A percentile compares a stretch with the other conserved stretches of the same genome.
These are phyloP conservation scores for Leptogaster cylindrica DNA, from an alignment of 2,888 invertebrate genomes.

Conservation along the genomic window DNA sequence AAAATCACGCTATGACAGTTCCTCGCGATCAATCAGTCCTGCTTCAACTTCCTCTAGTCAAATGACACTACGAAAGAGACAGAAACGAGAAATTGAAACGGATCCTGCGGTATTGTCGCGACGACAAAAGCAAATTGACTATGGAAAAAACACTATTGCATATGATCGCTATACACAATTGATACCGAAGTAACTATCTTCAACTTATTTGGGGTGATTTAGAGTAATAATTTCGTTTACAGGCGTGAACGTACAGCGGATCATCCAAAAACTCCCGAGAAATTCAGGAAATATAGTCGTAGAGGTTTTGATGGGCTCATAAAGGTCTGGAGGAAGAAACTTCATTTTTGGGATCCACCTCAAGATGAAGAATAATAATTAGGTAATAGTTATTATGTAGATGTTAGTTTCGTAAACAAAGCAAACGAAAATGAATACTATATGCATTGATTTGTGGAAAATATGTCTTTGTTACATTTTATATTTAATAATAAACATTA, in stretches of 20 bases:
- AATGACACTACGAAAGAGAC: not conserved
- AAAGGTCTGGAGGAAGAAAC: conserved; percentile 82
- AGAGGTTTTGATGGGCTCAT: conserved; percentile 92
- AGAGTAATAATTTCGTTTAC: conserved; percentile 54
- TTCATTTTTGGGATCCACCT: conserved; percentile 80
- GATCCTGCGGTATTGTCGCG: conserved; percentile 75
- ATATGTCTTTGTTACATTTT: too few species aligned
- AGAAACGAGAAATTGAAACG: conserved; percentile 74
- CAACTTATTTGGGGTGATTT: too few species aligned
- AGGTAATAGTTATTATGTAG: too few species aligned
- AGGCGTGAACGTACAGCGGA: conserved; percentile 70
- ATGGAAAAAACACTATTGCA: conserved; percentile 90
- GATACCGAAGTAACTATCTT: conserved; percentile 72
- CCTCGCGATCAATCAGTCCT: conserved; percentile 39
- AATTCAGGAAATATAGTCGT: conserved; percentile 84
- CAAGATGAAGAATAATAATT: conserved; percentile 42
- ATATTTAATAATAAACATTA: too few species aligned
- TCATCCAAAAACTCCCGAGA: conserved; percentile 91
- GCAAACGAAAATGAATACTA: too few species aligned
- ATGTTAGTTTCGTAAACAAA: too few species aligned
- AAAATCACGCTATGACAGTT: not conserved
- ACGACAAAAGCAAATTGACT: conserved; percentile 92
- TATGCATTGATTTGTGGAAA: too few species aligned
- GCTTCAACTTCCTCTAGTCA: conserved; percentile 51
- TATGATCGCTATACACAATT: conserved; percentile 76